Percentiles rank a stretch among this genome's conserved stretches.
Evolutionary conservation across 2,797 vertebrate genomes (phyloP).

Genomic region (Sylvia borin): DNA sequence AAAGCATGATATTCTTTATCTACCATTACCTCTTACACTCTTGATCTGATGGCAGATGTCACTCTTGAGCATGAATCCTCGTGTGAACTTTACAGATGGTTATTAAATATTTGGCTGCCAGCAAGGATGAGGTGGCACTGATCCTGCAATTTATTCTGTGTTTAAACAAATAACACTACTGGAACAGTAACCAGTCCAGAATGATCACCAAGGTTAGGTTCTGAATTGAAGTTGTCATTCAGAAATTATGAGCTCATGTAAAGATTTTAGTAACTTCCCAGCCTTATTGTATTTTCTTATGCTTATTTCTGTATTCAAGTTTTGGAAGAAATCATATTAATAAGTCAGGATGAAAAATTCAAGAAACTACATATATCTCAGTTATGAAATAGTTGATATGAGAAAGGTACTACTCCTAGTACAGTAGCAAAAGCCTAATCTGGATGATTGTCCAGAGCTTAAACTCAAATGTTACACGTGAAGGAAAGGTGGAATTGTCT

Average conservation of each 20-base stretch:
- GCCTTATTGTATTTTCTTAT: background rate
- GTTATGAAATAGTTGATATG: background rate
- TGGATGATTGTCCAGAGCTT: background rate
- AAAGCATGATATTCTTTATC: background rate
- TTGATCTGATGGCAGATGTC: slow-evolving; percentile 45
- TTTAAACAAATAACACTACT: slow-evolving; percentile 23
- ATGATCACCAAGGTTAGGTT: background rate
- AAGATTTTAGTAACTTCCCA: background rate
- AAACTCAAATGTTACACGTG: background rate
- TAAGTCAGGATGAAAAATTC: background rate
- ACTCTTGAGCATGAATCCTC: background rate
- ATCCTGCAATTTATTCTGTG: slow-evolving; percentile 39
- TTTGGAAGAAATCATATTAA: background rate
- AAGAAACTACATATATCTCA: background rate
- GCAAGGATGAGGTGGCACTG: slow-evolving; percentile 8
- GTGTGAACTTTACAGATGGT: slow-evolving; percentile 26
- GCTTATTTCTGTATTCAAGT: background rate
- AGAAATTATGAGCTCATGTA: background rate
- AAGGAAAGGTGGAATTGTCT: background rate
- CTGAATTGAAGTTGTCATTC: background rate
- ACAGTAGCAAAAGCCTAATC: background rate
- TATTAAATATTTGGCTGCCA: slow-evolving; percentile 51
- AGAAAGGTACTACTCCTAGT: background rate
- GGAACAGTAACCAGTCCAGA: slow-evolving; percentile 4
- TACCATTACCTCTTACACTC: background rate